Base-by-base conservation (phyloP, 2,113 vertebrate species). In the Chaetodon auriga region DNA sequence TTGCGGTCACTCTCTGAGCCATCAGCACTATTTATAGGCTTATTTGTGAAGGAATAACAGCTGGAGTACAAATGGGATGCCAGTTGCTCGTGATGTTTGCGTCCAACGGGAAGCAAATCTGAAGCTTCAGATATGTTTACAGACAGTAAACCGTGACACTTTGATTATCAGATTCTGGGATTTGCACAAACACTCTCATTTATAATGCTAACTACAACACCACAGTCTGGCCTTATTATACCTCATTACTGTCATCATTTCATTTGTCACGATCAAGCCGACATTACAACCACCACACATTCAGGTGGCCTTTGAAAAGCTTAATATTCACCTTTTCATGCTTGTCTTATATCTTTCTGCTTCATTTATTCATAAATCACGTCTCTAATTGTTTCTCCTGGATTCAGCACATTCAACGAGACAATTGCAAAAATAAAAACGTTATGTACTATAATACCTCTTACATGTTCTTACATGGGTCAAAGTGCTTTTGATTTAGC, bases 11-110 rank as follows among this genome's bases (percentile, higher is more conserved):
- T 48, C 10, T 21, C 55, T 19, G 38, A 53, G 38, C 21, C 73
- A 48, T 84, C 25, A 30, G 18, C 18, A 55, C 58, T 70, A 61
- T 79, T 73, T 80, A 19, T 48, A 57, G 46, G 25, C 12, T 30
- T 19, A 51, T 78, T 76, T 64, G 19, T 72, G 15, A 58, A 58
- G 35, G 71, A 1, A 57, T 64, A 43, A 13, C 13, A 18, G 4
- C 6, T 7, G 6, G 18, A 15, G 7, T 11, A 16, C 25, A 7
- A 30, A 72, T 25, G 21, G 25, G 14, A 54, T 49, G 14, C 35
- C 19, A 13, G 23, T 16, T 36, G n/a, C 30, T 11, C 6, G 0
- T 19, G 41, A 82, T 1, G 4, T 62, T 46, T 83, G 41, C 54
- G 45, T 72, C 21, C 12, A 61, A n/a, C 19, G 49, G 38, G 48